These are phyloP conservation scores for Oceanodroma tethys DNA, from an alignment of 2,113 vertebrate species.

Conservation along the genomic window DNA sequence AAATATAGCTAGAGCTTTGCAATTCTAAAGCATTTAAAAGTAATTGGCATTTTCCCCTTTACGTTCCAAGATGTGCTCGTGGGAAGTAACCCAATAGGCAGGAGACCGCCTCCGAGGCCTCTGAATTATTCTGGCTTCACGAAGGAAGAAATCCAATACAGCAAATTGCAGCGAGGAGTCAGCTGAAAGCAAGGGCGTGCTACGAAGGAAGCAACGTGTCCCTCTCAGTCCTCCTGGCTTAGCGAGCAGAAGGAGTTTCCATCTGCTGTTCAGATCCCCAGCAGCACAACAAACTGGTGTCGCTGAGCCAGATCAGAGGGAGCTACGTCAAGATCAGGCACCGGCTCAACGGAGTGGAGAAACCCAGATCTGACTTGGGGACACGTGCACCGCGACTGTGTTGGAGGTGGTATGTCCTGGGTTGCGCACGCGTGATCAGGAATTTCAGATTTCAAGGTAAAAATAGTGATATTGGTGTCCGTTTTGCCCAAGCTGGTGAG, in stretches of 20 bases:
- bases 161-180: not conserved
- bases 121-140: not conserved
- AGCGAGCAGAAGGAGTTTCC: not conserved
- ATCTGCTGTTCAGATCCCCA: not conserved
- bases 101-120: not conserved
- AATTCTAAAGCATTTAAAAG: not conserved
- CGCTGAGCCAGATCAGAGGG: not conserved
- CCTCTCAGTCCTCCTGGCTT: not conserved
- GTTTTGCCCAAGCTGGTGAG: not conserved
- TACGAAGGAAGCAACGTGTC: not conserved
- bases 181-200: not conserved
- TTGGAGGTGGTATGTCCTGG: not conserved
- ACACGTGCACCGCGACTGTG: fast-evolving
- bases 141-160: not conserved
- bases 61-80: not conserved
- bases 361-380: fast-evolving
- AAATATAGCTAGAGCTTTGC: not conserved
- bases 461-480: not conserved
- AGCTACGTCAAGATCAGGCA: not conserved
- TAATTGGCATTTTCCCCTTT: not conserved
- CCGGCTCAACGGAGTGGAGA: not conserved
- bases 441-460: not conserved
- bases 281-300: not conserved
- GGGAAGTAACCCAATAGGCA: not conserved
- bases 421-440: fast-evolving